Evolutionary conservation across 2,113 vertebrate genomes (phyloP).

Genomic region (Choloepus hoffmanni): DNA sequence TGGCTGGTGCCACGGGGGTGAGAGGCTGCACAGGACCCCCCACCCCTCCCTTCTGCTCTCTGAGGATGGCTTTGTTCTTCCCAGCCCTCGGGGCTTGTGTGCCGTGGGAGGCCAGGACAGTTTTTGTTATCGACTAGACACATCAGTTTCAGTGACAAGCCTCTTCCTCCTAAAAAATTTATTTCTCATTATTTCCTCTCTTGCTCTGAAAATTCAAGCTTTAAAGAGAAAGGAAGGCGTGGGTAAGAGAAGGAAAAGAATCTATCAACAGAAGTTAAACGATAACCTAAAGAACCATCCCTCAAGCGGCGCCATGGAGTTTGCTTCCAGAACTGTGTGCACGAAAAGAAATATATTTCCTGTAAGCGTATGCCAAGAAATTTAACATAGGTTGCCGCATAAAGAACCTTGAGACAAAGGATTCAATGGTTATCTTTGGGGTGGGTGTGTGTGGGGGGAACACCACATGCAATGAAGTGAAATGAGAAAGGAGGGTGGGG

Average conservation of each 20-base stretch:
- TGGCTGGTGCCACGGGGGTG: conserved; percentile 87
- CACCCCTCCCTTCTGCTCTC: conserved; percentile 77
- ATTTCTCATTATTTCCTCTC: conserved; percentile 85
- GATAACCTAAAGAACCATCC: background rate
- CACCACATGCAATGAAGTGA: conserved; percentile 34
- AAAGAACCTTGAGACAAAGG: conserved; percentile 55
- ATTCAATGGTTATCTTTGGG: conserved; percentile 52
- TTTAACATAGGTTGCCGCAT: background rate
- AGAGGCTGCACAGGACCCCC: conserved; percentile 79
- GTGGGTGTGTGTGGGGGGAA: background rate
- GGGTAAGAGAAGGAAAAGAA: background rate
- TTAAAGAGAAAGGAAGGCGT: conserved; percentile 70
- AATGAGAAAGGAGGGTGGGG: conserved; percentile 62
- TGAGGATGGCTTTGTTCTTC: conserved; percentile 88
- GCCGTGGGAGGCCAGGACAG: conserved; percentile 86
- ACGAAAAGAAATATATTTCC: conserved; percentile 22
- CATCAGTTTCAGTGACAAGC: conserved; percentile 88
- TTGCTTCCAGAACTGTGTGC: background rate
- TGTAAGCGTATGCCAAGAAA: background rate
- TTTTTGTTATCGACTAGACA: conserved; percentile 87
- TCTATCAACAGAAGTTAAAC: background rate
- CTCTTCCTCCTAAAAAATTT: conserved; percentile 81
- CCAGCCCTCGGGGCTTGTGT: conserved; percentile 83
- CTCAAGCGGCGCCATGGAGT: background rate
- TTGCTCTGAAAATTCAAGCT: conserved; percentile 82